Percentiles rank a stretch among this genome's conserved stretches.
phyloP scores from a whole-genome alignment of 2,113 vertebrate species.

The Gymnorhina tibicen region DNA sequence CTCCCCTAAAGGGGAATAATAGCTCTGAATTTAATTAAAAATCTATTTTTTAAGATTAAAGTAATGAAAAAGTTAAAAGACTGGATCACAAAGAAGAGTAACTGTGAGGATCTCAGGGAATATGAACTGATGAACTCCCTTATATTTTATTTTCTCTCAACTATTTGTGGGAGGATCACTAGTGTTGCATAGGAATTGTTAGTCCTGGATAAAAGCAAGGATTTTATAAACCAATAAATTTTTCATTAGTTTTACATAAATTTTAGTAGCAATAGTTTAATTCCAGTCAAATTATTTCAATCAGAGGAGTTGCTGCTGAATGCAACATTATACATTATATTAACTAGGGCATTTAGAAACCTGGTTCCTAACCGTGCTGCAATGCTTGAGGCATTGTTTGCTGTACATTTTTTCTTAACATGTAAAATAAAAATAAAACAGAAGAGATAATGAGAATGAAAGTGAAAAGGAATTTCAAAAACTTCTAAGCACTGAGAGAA shows the following conservation, averaged over 20 bases:
- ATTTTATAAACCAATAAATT: conserved; percentile 78
- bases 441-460: not conserved
- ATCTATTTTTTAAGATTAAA: conserved; percentile 78
- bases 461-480: not conserved
- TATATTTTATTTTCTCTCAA: conserved; percentile 76
- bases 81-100: conserved; percentile 73
- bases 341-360: conserved; percentile 51
- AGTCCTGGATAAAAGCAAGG: conserved; percentile 72
- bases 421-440: conserved; percentile 36
- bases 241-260: conserved; percentile 76
- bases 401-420: not conserved
- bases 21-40: conserved; percentile 79
- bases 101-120: conserved; percentile 73
- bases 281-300: conserved; percentile 73
- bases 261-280: conserved; percentile 74
- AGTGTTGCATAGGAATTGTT: conserved; percentile 73
- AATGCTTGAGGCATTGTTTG: conserved; percentile 25
- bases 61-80: conserved; percentile 79
- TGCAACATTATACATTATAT: conserved; percentile 30
- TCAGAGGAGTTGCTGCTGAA: conserved; percentile 23
- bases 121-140: conserved; percentile 73
- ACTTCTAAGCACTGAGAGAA: not conserved
- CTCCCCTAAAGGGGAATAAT: conserved; percentile 72
- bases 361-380: not conserved
- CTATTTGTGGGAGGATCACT: conserved; percentile 71